Percentiles rank a stretch among this genome's conserved stretches.
Conservation (phyloP, 2,797 vertebrate species). For the Otolemur crassicaudatus region DNA sequence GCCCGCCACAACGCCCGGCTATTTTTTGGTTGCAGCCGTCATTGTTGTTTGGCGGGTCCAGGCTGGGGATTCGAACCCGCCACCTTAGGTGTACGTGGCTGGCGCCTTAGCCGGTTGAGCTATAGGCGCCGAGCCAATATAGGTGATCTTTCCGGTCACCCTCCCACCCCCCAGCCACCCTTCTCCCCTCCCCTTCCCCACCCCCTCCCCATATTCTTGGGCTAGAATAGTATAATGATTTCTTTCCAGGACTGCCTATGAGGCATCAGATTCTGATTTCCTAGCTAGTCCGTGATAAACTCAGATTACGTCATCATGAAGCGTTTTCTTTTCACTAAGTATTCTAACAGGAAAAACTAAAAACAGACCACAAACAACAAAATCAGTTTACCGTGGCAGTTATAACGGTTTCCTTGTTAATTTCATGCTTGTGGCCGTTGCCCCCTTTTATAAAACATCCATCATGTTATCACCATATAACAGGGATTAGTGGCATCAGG, state of each 20-base stretch:
- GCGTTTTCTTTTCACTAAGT: not conserved
- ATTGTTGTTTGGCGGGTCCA: too few relatives aligned
- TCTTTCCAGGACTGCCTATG: not conserved
- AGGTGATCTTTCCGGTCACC: too few relatives aligned
- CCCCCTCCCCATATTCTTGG: too few relatives aligned
- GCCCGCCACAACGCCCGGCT: too few relatives aligned
- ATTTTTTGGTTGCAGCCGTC: too few relatives aligned
- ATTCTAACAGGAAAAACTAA: not conserved
- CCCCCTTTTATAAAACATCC: not conserved
- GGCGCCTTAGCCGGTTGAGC: too few relatives aligned
- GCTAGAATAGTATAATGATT: not conserved
- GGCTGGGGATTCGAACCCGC: too few relatives aligned
- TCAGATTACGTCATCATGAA: not conserved
- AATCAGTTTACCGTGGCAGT: not conserved
- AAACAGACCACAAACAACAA: not conserved
- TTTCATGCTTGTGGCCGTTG: not conserved
- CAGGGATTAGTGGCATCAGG: not conserved
- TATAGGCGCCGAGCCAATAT: too few relatives aligned
- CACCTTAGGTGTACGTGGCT: too few relatives aligned
- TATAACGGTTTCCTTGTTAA: not conserved
- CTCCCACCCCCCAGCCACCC: too few relatives aligned
- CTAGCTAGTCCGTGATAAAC: not conserved
- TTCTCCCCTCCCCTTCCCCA: too few relatives aligned
- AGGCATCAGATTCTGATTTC: slow-evolving; percentile 40
- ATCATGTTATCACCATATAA: not conserved